These are phyloP conservation scores for Lucilia sericata DNA, from an alignment of 1,140 invertebrate species.

Conservation along the genomic window DNA sequence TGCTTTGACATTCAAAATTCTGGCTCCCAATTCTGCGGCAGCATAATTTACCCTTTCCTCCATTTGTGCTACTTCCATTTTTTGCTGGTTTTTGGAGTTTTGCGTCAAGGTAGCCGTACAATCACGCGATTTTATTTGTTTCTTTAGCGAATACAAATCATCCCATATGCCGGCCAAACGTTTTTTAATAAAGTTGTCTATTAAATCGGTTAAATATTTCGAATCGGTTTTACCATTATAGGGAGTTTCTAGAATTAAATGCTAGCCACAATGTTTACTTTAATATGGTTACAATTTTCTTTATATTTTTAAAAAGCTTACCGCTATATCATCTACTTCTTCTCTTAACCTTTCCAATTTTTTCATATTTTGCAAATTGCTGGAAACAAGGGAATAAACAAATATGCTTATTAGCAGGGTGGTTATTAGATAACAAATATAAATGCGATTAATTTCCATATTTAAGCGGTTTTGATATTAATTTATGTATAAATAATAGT, in stretches of 20 bases:
- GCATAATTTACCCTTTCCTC: constrained; percentile 56
- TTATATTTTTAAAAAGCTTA: constrained; percentile 26
- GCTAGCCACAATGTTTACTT: constrained; percentile 16
- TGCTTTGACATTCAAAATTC: constrained; percentile 50
- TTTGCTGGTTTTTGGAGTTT: neutral
- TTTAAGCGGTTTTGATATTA: too few relatives aligned
- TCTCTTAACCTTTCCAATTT: constrained; percentile 42
- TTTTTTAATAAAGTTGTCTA: constrained; percentile 55
- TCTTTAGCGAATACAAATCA: constrained; percentile 57
- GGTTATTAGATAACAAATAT: constrained; percentile 46
- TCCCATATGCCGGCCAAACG: constrained; percentile 54
- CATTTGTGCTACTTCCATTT: neutral
- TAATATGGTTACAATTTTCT: neutral
- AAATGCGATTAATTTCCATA: constrained; percentile 35
- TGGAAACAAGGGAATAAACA: constrained; percentile 44
- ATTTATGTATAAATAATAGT: neutral
- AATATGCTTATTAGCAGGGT: constrained; percentile 43
- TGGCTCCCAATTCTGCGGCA: constrained; percentile 55
- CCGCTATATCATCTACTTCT: constrained; percentile 48
- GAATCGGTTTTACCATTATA: constrained; percentile 5
- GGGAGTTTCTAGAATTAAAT: constrained; percentile 34
- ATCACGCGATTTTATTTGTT: constrained; percentile 36
- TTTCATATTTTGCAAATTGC: constrained; percentile 43
- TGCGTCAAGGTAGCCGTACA: constrained; percentile 1
- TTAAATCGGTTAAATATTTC: constrained; percentile 50